Evolutionary conservation across 2,797 vertebrate genomes (phyloP).

Genomic region (Crossoptilon crossoptilon): DNA sequence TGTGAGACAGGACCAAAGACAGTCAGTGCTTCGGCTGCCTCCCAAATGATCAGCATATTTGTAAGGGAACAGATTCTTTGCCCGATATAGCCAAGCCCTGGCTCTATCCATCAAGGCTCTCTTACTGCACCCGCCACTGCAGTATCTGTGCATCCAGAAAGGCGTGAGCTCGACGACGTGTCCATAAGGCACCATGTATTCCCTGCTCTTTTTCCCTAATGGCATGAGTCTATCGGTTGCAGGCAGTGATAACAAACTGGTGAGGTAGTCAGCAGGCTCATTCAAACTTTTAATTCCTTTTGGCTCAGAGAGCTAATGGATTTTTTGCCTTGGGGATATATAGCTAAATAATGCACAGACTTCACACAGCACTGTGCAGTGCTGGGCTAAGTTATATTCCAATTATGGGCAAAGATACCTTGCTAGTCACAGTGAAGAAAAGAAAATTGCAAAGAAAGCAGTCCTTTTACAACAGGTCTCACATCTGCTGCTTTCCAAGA

Average conservation of each 20-base stretch:
- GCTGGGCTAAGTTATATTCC: not conserved
- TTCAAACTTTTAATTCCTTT: slow-evolving; percentile 64
- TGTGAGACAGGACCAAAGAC: not conserved
- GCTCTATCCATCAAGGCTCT: slow-evolving; percentile 38
- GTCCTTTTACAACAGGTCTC: not conserved
- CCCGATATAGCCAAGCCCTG: slow-evolving; percentile 47
- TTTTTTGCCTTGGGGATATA: slow-evolving; percentile 72
- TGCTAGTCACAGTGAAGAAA: not conserved
- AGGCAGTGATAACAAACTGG: slow-evolving; percentile 41
- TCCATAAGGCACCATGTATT: not conserved
- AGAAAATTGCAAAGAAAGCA: not conserved
- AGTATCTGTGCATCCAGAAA: not conserved
- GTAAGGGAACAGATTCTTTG: slow-evolving; percentile 42
- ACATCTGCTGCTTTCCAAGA: not conserved
- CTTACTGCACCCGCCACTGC: not conserved
- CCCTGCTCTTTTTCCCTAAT: slow-evolving; percentile 20
- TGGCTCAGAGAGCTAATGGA: slow-evolving; percentile 69
- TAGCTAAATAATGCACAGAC: slow-evolving; percentile 66
- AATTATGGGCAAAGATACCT: slow-evolving; percentile 17
- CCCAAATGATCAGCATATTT: slow-evolving; percentile 44
- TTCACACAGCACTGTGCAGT: not conserved
- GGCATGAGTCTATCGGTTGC: not conserved
- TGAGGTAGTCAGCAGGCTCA: slow-evolving; percentile 25
- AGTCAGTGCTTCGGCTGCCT: not conserved
- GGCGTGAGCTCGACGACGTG: not conserved